Percentiles rank a stretch among this genome's conserved stretches.
Conservation (phyloP, 2,888 invertebrate genomes). For the Sminthurinus aureus region DNA sequence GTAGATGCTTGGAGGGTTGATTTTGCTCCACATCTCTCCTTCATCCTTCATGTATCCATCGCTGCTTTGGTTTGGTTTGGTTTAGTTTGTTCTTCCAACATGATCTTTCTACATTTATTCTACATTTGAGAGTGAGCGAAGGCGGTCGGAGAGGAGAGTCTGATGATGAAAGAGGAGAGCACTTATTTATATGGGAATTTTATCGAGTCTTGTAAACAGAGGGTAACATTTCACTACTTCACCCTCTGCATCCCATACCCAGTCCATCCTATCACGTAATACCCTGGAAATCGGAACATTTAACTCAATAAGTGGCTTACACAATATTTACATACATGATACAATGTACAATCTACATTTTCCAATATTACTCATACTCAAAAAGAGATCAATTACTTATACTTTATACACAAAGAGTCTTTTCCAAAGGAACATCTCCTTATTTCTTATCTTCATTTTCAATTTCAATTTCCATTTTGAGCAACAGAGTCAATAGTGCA, state of each 20-base stretch:
- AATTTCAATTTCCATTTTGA: too few species aligned
- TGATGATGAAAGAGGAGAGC: background rate
- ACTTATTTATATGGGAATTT: slow-evolving; percentile 39
- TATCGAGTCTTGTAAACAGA: slow-evolving; percentile 36
- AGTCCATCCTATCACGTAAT: background rate
- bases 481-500: too few species aligned
- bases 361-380: too few species aligned
- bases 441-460: too few species aligned
- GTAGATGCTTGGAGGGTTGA: background rate
- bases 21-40: background rate
- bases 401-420: too few species aligned
- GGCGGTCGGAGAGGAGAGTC: slow-evolving; percentile 8
- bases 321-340: background rate
- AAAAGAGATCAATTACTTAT: too few species aligned
- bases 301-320: background rate
- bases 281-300: slow-evolving; percentile 3
- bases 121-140: background rate
- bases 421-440: too few species aligned
- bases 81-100: background rate
- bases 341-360: too few species aligned
- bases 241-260: background rate
- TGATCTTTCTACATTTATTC: background rate
- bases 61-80: too few species aligned
- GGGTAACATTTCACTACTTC: slow-evolving; percentile 1
- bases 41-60: background rate